Evolutionary conservation across 2,113 vertebrate genomes (phyloP).

Genomic region (Gnathonemus echidnorhynchus): DNA sequence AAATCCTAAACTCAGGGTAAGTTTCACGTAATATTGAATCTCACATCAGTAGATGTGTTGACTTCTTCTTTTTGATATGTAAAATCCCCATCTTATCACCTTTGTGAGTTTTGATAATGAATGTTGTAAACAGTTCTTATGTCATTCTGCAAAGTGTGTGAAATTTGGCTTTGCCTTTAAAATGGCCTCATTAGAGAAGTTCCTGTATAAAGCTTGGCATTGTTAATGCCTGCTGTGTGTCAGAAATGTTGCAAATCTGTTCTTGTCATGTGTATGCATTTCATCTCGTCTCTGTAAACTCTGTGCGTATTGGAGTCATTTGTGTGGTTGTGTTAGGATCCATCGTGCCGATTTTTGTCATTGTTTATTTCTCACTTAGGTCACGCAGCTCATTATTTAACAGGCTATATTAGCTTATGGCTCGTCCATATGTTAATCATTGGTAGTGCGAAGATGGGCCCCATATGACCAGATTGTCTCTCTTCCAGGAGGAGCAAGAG

Average conservation of each 20-base stretch:
- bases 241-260: background rate
- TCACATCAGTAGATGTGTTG: background rate
- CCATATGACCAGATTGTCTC: background rate
- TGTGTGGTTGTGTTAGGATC: background rate
- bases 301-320: background rate
- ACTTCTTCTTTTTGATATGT: background rate
- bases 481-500: constrained; percentile 89
- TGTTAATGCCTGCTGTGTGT: background rate
- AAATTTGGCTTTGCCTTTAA: background rate
- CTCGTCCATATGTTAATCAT: background rate
- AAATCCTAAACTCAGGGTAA: constrained; percentile 99
- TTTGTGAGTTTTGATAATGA: background rate
- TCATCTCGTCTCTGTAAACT: background rate
- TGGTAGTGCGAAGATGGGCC: background rate
- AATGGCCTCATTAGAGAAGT: background rate
- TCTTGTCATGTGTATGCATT: background rate
- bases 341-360: background rate
- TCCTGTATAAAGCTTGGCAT: background rate
- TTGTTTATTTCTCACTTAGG: background rate
- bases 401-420: background rate
- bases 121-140: background rate
- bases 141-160: background rate
- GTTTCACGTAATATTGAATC: constrained; percentile 38
- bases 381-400: background rate
- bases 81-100: background rate